Evolutionary conservation across 2,888 invertebrate genomes (phyloP), one percentile per base, ranked within the genome.

Genomic region (Dryococelus australis): DNA sequence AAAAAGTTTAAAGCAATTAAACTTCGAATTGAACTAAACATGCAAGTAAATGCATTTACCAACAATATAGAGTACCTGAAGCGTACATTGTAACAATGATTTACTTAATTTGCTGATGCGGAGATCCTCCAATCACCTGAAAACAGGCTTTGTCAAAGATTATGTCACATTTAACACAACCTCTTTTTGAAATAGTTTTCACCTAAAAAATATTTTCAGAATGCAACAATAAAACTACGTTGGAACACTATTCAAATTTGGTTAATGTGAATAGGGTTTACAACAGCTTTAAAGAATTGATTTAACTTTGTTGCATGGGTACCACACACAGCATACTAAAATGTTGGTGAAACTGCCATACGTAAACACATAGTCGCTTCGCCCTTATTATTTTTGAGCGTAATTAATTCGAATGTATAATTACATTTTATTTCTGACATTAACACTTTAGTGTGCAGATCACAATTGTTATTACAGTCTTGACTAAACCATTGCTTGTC

Each of bases 121-220:
- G 47, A 47, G 47, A 47, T 47, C 47, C 47, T 47, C 16, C 47
- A 13, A 5, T 47, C 10, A 47, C 47, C 47, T 47, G 47, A 47
- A 47, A 47, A n/a, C 65, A 65, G 65, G 65, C 8, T 65, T 65
- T 16, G 65, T 65, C 65, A 20, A 10, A 65, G 8, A 65, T 65
- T 65, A 65, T 65, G 65, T 65, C 65, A 65, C 65, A 65, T 20
- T 24, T 24, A n/a, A 65, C 65, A 65, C 24, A 65, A 65, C 65
- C 65, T 65, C 65, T 16, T n/a, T 65, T 65, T 20, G 12, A 65
- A 65, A 65, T n/a, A 65, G 24, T 65, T 65, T 10, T 24, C 65
- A n/a, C 65, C n/a, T 65, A 65, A 65, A 65, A 65, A 65, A 65
- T 65, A 65, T 65, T 65, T 65, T 65, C 24, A 65, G 65, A 65